Evolutionary conservation across 2,797 vertebrate genomes (phyloP), one percentile per base, ranked within the genome.

Genomic region (Lycodopsis pacificus): DNA sequence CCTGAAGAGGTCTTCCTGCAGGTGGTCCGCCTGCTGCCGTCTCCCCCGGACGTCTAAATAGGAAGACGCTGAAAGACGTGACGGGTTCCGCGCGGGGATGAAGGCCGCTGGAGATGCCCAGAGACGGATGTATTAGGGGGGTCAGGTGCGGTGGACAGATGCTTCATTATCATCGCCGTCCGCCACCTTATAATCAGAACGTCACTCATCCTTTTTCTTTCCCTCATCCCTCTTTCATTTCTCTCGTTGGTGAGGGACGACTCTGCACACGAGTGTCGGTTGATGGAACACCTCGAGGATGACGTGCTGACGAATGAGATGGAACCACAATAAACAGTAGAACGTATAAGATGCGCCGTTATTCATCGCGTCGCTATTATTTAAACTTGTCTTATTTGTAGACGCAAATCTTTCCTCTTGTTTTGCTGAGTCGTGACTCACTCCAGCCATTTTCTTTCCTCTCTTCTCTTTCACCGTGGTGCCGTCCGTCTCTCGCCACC

Each of bases 31-130:
- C 81, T 17, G 4, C 61, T 54, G 68, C 75, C 68, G 25, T 80
- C 76, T 44, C 54, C 70, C 73, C 73, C 90, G 84, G 92, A 88
- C 90, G 88, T 89, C 65, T 49, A 56, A 86, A 90, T 90, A 36
- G 46, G 54, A 77, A 82, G 58, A 90, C 25, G 89, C 53, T 87
- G 90, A 93, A 51, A 91, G 92, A 92, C 13, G 14, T 3, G 76
- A 67, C 85, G 10, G 85, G 78, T 76, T 81, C 74, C 53, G 58
- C 0, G 25, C 48, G 68, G 83, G 74, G 74, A 79, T 76, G 64
- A 84, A 64, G 25, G 42, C 58, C 44, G 72, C 51, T 53, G 1
- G 20, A n/a, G 79, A 84, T 15, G 36, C 6, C 61, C 66, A 69
- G 5, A 79, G 69, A 71, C 81, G 46, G 64, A 81, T 68, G 74